Evolutionary conservation across 2,797 vertebrate species (phyloP).

Genomic region (Ceyx erithaca): DNA sequence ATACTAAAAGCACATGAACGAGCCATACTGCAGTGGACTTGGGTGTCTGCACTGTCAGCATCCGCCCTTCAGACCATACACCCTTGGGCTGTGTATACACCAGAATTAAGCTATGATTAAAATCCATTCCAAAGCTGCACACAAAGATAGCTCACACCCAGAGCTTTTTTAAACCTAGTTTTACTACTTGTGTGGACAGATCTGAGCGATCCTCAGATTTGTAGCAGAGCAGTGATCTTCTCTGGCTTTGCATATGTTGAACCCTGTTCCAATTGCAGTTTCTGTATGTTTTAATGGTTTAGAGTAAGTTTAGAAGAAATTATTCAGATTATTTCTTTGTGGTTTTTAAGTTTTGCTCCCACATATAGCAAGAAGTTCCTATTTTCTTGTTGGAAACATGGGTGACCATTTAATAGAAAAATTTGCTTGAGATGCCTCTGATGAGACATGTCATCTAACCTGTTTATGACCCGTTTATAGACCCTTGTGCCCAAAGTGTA

Average conservation of each 20-base stretch:
- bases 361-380: neutral
- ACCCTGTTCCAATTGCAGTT: neutral
- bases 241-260: neutral
- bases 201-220: neutral
- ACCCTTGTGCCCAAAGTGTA: neutral
- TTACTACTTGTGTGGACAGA: neutral
- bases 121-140: constrained; percentile 1
- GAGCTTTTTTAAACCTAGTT: neutral
- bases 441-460: neutral
- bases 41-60: neutral
- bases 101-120: neutral
- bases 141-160: neutral
- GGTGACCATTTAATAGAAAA: neutral
- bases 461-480: neutral
- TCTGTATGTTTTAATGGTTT: neutral
- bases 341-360: neutral
- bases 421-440: neutral
- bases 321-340: neutral
- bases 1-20: neutral
- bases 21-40: neutral
- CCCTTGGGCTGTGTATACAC: neutral
- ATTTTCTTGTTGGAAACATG: neutral
- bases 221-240: neutral
- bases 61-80: neutral
- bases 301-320: neutral